Percentiles rank a stretch among this genome's conserved stretches.
phyloP scores from a whole-genome alignment of 1,140 invertebrate genomes.

The Lepidurus packardi region DNA sequence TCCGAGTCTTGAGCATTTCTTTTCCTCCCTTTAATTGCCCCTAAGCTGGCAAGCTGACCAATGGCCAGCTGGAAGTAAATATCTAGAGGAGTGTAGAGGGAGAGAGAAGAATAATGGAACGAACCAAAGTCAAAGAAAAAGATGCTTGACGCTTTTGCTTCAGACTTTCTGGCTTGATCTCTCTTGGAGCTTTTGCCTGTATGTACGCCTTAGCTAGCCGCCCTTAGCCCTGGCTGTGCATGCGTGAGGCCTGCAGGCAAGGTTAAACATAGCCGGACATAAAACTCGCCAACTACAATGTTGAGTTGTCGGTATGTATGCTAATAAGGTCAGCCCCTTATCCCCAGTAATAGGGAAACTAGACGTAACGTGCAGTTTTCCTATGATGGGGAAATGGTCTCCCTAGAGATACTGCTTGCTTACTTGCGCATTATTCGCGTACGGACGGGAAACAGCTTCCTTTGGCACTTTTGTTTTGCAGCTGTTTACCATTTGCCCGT shows the following conservation, averaged over 20 bases:
- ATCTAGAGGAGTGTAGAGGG: not conserved
- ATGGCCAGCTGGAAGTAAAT: slow-evolving; percentile 17
- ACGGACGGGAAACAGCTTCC: not conserved
- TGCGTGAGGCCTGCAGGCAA: slow-evolving; percentile 16
- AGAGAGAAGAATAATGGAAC: not conserved
- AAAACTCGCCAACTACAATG: slow-evolving; percentile 21
- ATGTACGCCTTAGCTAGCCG: not conserved
- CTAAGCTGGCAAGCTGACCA: slow-evolving; percentile 18
- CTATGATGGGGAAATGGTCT: slow-evolving; percentile 14
- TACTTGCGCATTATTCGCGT: not conserved
- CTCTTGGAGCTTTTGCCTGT: not conserved
- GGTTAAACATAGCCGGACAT: slow-evolving; percentile 18
- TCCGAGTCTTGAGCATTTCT: not conserved
- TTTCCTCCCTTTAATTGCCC: slow-evolving; percentile 15
- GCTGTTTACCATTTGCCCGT: too few species aligned
- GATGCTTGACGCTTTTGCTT: not conserved
- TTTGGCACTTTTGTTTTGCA: not conserved
- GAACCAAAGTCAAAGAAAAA: not conserved
- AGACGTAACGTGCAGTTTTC: slow-evolving; percentile 19
- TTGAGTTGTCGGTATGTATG: slow-evolving; percentile 21
- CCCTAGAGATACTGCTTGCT: slow-evolving; percentile 12
- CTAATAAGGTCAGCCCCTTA: slow-evolving; percentile 19
- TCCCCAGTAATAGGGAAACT: slow-evolving; percentile 18
- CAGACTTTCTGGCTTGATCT: slow-evolving; percentile 7
- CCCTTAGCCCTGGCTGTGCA: not conserved